Conservation (phyloP, 64 coral and sea anemone species). For the Montipora cactus region DNA sequence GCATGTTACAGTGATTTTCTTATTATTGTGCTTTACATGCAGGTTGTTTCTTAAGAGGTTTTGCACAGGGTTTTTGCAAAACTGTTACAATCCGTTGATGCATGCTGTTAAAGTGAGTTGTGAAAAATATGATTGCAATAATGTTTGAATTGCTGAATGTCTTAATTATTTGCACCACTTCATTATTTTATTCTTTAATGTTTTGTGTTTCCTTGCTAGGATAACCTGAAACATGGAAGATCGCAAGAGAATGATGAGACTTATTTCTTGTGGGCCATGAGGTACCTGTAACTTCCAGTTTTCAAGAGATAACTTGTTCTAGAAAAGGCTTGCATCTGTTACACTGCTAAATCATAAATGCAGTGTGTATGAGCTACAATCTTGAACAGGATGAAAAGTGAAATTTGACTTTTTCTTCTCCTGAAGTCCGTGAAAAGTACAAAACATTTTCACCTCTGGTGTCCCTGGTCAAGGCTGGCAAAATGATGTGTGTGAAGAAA, state of each 20-base stretch:
- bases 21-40: background rate
- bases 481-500: no score
- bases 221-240: constrained; percentile 91
- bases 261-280: constrained; percentile 99
- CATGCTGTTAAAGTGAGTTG: constrained; percentile 88
- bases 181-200: background rate
- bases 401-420: no score
- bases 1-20: background rate
- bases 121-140: background rate
- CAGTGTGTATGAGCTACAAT: no score
- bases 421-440: no score
- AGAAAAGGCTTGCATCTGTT: no score
- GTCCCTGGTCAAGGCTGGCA: no score
- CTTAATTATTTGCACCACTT: background rate
- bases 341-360: no score
- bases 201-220: constrained; percentile 51
- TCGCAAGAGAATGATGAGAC: constrained; percentile 98
- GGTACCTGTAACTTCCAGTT: constrained; percentile 4
- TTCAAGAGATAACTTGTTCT: background rate
- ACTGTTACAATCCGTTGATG: constrained; percentile 93
- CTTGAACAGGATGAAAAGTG: no score
- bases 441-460: no score
- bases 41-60: constrained; percentile 95
- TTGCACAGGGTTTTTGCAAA: constrained; percentile 87
- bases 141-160: background rate